These are phyloP conservation scores for Aplysia californica DNA, from an alignment of 1,140 invertebrate genomes.

Conservation along the genomic window DNA sequence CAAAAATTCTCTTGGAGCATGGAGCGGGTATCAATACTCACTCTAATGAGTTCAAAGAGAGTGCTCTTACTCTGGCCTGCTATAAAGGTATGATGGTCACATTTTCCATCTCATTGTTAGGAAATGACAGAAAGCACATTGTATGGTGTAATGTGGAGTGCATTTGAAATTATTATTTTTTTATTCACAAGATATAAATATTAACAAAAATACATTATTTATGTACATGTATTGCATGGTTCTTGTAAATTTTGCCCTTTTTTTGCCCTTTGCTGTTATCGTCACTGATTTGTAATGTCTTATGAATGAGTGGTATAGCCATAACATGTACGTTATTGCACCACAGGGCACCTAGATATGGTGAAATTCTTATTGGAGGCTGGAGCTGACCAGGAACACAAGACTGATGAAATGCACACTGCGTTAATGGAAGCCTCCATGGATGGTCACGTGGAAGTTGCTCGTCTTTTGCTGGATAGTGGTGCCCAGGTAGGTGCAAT, in stretches of 20 bases:
- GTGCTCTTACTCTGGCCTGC: constrained; percentile 90
- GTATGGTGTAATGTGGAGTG: no score
- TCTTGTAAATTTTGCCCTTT: no score
- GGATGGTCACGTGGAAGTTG: constrained; percentile 89
- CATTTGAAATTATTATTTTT: no score
- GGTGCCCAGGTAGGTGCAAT: constrained; percentile 81
- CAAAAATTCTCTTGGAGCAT: constrained; percentile 89
- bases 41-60: constrained; percentile 96
- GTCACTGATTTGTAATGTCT: no score
- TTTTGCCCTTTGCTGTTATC: no score
- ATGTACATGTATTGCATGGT: no score
- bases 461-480: constrained; percentile 68
- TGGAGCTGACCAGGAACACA: constrained; percentile 83
- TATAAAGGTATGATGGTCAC: constrained; percentile 92
- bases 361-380: constrained; percentile 71
- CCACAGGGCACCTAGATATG: constrained; percentile 87
- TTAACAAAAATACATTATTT: no score
- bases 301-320: no score
- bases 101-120: no score
- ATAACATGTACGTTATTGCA: no score
- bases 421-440: constrained; percentile 99
- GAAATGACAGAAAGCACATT: no score
- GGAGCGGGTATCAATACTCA: constrained; percentile 98
- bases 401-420: constrained; percentile 99
- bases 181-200: no score